Evolutionary conservation across 1,140 invertebrate species (phyloP).

Genomic region (Parasteatoda tepidariorum): DNA sequence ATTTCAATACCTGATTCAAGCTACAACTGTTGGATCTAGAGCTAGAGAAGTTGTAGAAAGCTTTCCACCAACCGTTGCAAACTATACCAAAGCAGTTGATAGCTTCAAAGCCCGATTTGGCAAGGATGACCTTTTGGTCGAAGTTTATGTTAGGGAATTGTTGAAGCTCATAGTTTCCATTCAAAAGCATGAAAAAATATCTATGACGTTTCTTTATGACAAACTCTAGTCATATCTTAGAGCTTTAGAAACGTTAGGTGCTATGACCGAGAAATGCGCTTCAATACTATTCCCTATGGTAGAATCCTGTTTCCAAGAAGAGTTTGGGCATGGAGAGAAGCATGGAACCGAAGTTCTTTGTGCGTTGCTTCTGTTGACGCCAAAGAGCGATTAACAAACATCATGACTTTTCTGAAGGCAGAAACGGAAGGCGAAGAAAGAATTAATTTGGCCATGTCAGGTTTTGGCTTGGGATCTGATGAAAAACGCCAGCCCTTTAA

Average conservation of each 20-base stretch:
- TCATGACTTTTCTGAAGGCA: background rate
- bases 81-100: background rate
- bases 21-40: background rate
- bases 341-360: background rate
- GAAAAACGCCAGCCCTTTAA: background rate
- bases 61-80: background rate
- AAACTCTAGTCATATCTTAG: background rate
- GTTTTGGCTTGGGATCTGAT: background rate
- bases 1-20: slow-evolving; percentile 22
- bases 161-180: background rate
- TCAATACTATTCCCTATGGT: background rate
- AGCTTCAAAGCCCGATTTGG: background rate
- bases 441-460: background rate
- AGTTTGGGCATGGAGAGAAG: background rate
- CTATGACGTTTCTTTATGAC: background rate
- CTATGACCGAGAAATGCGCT: too few relatives aligned
- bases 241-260: background rate
- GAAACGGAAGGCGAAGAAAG: background rate
- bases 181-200: background rate
- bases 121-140: background rate
- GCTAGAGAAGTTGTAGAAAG: background rate
- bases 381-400: background rate
- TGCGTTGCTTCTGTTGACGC: background rate
- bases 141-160: slow-evolving; percentile 2
- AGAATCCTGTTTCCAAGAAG: background rate